Evolutionary conservation across 2,113 vertebrate genomes (phyloP).

Genomic region (Clinocottus analis): DNA sequence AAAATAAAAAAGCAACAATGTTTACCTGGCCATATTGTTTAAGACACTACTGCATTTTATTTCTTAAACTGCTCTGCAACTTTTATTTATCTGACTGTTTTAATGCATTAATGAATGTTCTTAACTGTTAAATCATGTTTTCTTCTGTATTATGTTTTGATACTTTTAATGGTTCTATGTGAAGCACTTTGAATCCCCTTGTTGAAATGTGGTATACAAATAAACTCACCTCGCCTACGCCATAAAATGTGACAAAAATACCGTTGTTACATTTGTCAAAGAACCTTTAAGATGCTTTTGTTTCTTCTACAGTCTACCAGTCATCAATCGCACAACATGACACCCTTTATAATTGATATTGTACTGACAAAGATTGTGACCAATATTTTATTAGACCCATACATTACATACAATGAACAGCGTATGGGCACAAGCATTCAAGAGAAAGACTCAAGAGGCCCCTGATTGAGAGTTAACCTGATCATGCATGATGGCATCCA

Average conservation of each 20-base stretch:
- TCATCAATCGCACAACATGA: not conserved
- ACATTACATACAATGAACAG: not conserved
- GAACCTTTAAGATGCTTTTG: not conserved
- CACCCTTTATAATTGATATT: not conserved
- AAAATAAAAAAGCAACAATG: not conserved
- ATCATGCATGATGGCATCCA: slow-evolving; percentile 72
- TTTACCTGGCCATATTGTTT: not conserved
- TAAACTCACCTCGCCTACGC: too few species aligned
- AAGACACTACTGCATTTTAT: too few species aligned
- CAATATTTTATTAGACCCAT: slow-evolving; percentile 37
- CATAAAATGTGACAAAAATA: not conserved
- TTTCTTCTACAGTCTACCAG: not conserved
- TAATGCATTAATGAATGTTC: too few species aligned
- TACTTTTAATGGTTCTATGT: too few species aligned
- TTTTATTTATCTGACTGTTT: too few species aligned
- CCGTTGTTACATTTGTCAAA: too few species aligned
- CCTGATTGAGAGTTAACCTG: slow-evolving; percentile 70
- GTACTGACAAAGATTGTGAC: slow-evolving; percentile 28
- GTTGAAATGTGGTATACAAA: too few species aligned
- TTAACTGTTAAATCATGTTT: too few species aligned
- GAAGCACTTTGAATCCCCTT: too few species aligned
- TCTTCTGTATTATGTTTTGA: too few species aligned
- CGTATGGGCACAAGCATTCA: not conserved
- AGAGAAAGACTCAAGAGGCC: not conserved
- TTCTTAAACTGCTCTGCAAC: too few species aligned